Conservation (phyloP, 2,113 vertebrate species). For the Microcebus jonahi region DNA sequence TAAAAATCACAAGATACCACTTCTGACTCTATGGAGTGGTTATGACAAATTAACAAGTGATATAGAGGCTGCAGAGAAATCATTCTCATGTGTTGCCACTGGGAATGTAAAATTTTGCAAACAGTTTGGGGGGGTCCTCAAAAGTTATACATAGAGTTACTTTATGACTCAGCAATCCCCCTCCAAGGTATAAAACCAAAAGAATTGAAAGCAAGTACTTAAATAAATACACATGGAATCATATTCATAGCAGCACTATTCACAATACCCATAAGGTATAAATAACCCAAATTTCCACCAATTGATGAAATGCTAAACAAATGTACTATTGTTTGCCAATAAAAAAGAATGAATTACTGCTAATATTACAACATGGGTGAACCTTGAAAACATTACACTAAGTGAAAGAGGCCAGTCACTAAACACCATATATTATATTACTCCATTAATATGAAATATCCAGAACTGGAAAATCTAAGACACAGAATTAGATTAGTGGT, state of each 20-base stretch:
- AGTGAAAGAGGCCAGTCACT: background rate
- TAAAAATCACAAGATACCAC: too few species aligned
- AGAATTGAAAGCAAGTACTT: background rate
- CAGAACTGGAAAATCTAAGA: background rate
- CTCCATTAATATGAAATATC: background rate
- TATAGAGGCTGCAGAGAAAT: too few species aligned
- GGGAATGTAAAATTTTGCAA: too few species aligned
- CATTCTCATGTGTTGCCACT: too few species aligned
- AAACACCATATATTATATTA: background rate
- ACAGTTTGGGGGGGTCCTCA: background rate
- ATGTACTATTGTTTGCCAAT: background rate
- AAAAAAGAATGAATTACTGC: background rate
- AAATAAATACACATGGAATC: background rate
- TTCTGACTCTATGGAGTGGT: too few species aligned
- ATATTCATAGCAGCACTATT: background rate
- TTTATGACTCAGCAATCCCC: background rate
- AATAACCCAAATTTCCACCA: background rate
- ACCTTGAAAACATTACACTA: background rate
- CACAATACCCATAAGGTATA: background rate
- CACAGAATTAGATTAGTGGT: background rate
- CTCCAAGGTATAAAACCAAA: background rate
- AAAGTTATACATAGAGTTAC: background rate
- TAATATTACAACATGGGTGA: background rate
- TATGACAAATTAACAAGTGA: too few species aligned
- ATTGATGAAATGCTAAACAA: background rate